Percentiles rank a stretch among this genome's conserved stretches.
Conservation (phyloP, 1,140 invertebrate genomes). For the Cotesia chilonis region DNA sequence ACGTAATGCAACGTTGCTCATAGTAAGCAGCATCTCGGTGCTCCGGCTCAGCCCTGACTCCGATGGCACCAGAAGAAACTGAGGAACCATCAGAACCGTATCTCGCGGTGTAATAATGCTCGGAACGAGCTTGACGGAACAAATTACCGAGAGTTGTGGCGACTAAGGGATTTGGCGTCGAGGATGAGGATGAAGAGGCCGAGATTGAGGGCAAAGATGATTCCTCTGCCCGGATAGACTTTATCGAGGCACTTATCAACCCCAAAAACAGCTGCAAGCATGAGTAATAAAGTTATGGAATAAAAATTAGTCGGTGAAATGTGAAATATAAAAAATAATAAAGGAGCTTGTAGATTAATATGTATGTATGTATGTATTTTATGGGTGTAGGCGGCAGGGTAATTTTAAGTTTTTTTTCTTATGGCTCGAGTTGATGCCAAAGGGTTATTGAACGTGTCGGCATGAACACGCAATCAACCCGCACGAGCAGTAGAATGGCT, state of each 20-base stretch:
- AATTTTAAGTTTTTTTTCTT: background rate
- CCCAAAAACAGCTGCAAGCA: conserved; percentile 22
- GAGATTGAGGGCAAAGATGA: background rate
- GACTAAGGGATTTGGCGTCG: conserved; percentile 39
- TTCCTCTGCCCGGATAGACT: conserved; percentile 29
- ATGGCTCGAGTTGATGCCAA: background rate
- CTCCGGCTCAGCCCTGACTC: conserved; percentile 49
- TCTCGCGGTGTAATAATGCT: conserved; percentile 49
- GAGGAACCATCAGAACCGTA: conserved; percentile 50
- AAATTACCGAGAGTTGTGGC: conserved; percentile 50
- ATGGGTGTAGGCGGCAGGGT: background rate
- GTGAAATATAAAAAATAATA: background rate
- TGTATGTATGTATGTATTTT: conserved; percentile 7
- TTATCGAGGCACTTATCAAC: conserved; percentile 20
- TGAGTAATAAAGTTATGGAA: conserved; percentile 10
- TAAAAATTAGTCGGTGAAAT: no score
- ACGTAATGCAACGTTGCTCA: conserved; percentile 59
- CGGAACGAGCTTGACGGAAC: conserved; percentile 56
- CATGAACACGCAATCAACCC: conserved; percentile 17
- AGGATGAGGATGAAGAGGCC: no score
- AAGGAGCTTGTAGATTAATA: background rate
- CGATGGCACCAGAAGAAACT: conserved; percentile 49
- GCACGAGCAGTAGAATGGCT: conserved; percentile 20
- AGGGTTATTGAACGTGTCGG: conserved; percentile 16
- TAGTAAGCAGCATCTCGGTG: conserved; percentile 57